Percentiles rank a stretch among this genome's conserved stretches.
phyloP scores from a whole-genome alignment of 2,113 vertebrate species.

The Mustela lutreola region DNA sequence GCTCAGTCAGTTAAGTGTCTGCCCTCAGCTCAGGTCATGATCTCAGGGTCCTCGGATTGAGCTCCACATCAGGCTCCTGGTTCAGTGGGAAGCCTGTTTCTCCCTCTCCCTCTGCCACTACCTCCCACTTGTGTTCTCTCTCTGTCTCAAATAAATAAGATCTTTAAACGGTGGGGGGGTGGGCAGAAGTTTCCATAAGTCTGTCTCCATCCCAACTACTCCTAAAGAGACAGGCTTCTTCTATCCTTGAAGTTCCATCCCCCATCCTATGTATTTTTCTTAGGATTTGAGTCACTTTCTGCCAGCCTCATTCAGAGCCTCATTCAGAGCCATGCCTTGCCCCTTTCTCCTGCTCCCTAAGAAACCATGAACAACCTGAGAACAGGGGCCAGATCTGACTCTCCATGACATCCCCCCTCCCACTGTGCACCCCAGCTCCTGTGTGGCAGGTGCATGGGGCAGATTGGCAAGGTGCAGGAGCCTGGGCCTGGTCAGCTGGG shows the following conservation, averaged over 20 bases:
- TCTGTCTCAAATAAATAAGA: too few relatives aligned
- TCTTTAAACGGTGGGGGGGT: too few relatives aligned
- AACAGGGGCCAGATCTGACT: neutral
- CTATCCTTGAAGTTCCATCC: neutral
- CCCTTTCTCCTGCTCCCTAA: neutral
- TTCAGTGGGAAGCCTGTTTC: too few relatives aligned
- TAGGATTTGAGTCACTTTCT: neutral
- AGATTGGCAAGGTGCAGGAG: neutral
- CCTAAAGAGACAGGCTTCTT: neutral
- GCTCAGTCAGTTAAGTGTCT: too few relatives aligned
- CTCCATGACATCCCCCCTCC: neutral
- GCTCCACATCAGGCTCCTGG: too few relatives aligned
- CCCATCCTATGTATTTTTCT: neutral
- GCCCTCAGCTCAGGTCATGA: too few relatives aligned
- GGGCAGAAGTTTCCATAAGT: neutral
- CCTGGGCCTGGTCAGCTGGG: neutral
- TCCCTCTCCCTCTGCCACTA: too few relatives aligned
- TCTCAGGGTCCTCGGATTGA: too few relatives aligned
- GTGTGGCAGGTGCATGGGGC: neutral
- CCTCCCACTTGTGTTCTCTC: too few relatives aligned
- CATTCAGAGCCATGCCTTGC: neutral
- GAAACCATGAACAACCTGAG: neutral
- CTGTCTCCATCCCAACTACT: neutral
- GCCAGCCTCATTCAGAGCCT: neutral
- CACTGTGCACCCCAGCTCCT: fast-evolving